Base-by-base conservation (phyloP, 2,797 vertebrate genomes). In the Anabas testudineus region DNA sequence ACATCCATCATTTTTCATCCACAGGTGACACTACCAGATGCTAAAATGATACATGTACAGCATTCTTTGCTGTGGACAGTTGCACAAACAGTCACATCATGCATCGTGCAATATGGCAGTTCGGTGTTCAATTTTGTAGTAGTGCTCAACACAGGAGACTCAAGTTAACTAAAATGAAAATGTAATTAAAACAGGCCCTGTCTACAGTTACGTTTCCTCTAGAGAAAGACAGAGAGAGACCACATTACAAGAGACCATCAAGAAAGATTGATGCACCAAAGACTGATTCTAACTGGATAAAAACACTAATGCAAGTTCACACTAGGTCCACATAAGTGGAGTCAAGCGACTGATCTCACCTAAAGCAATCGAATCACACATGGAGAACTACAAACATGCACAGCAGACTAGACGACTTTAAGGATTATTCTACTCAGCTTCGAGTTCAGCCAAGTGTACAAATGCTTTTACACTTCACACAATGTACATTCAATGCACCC, bases 401-500 rank as follows among this genome's bases (percentile, higher is more conserved):
- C 36, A 42, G 13, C n/a, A 22, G 10, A 36, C 19, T 14, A 53
- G 21, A 59, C 57, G 16, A 75, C 54, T 5, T 22, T 22, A 32
- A 9, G 60, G n/a, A 37, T 78, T 46, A 32, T 28, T 65, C 18
- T n/a, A 42, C 14, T 16, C 4, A 78, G 41, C 34, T 48, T 41
- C 64, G n/a, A 67, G 34, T 54, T 53, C 18, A 24, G 39, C n/a
- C 18, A 71, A 53, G 37, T 16, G 46, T 64, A 18, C 14, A 51
- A 60, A 74, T 30, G 12, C 28, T 43, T 83, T 62, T 26, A 46
- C 10, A 64, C 63, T 68, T 53, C 21, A 78, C 43, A 71, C 39
- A 57, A 63, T 41, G 67, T 55, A 19, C 36, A 48, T 76, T 75
- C 24, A 68, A 54, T 53, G 8, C n/a, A 24, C 49, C 10, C 36